Evolutionary conservation across 2,113 vertebrate genomes (phyloP).

Genomic region (Corythoichthys haematopterus): DNA sequence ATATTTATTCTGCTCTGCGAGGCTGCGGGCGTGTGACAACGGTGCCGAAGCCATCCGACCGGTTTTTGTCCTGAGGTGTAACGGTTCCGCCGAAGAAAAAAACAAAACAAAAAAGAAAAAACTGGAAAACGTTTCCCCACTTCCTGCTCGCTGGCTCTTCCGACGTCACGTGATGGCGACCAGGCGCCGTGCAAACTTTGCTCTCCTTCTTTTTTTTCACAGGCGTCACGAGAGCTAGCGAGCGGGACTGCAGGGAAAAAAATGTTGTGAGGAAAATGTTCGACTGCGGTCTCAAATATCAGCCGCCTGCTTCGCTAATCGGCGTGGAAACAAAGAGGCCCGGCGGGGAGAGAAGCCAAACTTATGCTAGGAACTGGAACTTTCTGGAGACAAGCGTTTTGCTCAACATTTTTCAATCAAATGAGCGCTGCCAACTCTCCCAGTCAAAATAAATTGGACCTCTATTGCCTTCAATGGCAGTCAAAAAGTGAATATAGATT

Average conservation of each 20-base stretch:
- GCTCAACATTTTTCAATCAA: neutral
- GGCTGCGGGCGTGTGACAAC: neutral
- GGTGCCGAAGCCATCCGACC: neutral
- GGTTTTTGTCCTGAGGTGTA: constrained; percentile 2
- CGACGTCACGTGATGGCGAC: neutral
- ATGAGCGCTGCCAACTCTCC: no score
- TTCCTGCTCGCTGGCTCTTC: neutral
- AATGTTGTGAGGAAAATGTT: neutral
- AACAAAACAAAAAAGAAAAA: neutral
- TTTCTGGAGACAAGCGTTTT: neutral
- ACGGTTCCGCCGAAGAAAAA: neutral
- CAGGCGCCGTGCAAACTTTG: neutral
- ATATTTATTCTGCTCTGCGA: neutral
- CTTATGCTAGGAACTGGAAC: neutral
- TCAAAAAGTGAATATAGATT: no score
- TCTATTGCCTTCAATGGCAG: no score
- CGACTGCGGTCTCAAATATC: neutral
- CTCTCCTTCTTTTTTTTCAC: neutral
- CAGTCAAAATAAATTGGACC: no score
- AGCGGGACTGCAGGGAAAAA: neutral
- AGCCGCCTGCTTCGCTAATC: neutral
- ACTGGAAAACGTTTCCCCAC: neutral
- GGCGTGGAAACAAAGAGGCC: constrained; percentile 8
- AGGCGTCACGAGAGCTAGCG: neutral
- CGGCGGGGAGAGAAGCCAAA: neutral